Evolutionary conservation across 2,113 vertebrate genomes (phyloP), one percentile per base, ranked within the genome.

Genomic region (Sarotherodon lohbergeri): DNA sequence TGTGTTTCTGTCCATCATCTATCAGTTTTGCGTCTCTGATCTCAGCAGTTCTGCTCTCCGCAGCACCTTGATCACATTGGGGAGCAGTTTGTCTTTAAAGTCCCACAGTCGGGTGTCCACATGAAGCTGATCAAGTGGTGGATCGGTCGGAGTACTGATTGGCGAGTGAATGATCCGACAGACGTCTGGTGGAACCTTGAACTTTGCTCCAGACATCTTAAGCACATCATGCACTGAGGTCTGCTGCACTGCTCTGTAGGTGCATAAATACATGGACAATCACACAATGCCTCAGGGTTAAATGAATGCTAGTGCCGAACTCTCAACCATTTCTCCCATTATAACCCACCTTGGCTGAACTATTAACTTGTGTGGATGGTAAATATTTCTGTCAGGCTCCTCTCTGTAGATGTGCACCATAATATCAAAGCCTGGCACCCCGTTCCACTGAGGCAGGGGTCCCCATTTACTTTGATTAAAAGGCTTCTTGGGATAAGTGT

Each of bases 391-490:
- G n/a, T 84, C 5, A 1, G 92, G 89, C 2, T 93, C 89, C 78
- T 95, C 96, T 46, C 91, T 93, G 85, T 96, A 95, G 80, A 96
- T 66, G 61, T 97, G 96, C 85, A 96, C 91, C 57, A 97, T 48
- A 82, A 97, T 97, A 86, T 97, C 97, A 16, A 96, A 7, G 5
- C 96, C 97, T 1, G 96, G 97, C 59, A 97, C 93, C 1, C 79
- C 3, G 1, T 84, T 89, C 97, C 97, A 97, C 6, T 89, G 86
- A 0, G 93, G 82, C 46, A 95, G 56, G 17, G 92, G 88, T 84
- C 96, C 96, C 24, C 2, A 19, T 1, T 1, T 14, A 22, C 63
- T 92, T 24, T 91, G 14, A 11, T 96, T 95, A 87, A 91, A 94
- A 8, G 93, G 0, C 0, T 86, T 95, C 79, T 95, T 90, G 6